phyloP scores from a whole-genome alignment of 2,888 invertebrate species.

The Chelonus formosanus region DNA sequence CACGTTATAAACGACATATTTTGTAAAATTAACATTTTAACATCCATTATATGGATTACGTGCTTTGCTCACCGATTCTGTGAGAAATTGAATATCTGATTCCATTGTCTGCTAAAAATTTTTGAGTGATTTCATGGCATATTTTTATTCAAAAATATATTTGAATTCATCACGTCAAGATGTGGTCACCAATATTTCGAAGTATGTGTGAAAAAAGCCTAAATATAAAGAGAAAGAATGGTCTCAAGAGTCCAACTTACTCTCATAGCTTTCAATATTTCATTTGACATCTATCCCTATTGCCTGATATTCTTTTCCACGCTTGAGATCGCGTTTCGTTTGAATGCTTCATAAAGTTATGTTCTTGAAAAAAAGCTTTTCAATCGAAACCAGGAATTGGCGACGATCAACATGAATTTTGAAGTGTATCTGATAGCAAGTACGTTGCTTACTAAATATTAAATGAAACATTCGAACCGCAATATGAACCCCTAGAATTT shows the following conservation, averaged over 20 bases:
- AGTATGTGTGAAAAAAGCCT: slow-evolving; percentile 9
- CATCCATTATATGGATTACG: slow-evolving; percentile 42
- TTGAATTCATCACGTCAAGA: slow-evolving; percentile 21
- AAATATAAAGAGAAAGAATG: slow-evolving; percentile 2
- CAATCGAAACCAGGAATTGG: slow-evolving; percentile 51
- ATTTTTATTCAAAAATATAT: slow-evolving; percentile 4
- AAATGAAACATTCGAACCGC: slow-evolving; percentile 61
- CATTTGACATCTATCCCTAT: slow-evolving; percentile 16
- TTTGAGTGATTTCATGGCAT: background rate
- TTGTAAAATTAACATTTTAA: slow-evolving; percentile 47
- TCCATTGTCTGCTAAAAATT: slow-evolving; percentile 13
- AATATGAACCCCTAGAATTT: slow-evolving; percentile 54
- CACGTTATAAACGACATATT: slow-evolving; percentile 62
- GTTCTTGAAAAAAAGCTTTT: slow-evolving; percentile 51
- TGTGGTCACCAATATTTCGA: slow-evolving; percentile 18
- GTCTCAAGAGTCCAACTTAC: slow-evolving; percentile 22
- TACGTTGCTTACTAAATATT: slow-evolving; percentile 59
- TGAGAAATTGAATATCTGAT: slow-evolving; percentile 35
- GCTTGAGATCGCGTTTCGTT: slow-evolving; percentile 37
- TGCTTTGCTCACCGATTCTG: slow-evolving; percentile 38
- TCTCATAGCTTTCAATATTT: slow-evolving; percentile 24
- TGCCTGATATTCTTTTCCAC: slow-evolving; percentile 4
- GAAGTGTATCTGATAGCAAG: slow-evolving; percentile 53
- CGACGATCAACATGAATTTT: slow-evolving; percentile 58
- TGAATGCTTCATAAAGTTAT: slow-evolving; percentile 52